These are phyloP conservation scores for Tillus elongatus DNA, from an alignment of 2,888 invertebrate species.

Conservation along the genomic window DNA sequence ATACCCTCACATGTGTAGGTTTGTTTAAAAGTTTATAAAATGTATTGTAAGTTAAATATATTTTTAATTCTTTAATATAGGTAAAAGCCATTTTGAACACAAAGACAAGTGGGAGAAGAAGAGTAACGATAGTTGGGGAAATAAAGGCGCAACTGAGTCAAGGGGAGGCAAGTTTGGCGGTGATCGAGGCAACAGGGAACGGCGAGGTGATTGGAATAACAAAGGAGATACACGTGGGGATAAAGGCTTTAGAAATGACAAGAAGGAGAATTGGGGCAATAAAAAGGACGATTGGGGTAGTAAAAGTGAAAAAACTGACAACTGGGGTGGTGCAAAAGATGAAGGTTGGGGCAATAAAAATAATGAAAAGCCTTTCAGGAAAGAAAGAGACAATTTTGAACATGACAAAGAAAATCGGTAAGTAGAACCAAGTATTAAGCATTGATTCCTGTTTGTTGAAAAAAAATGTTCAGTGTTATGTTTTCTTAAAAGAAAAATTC, in stretches of 20 bases:
- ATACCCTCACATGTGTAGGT: no score
- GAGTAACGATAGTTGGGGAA: no score
- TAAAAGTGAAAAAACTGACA: slow-evolving; percentile 9
- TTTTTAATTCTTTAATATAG: no score
- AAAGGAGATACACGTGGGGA: background rate
- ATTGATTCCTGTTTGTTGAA: no score
- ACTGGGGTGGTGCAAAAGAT: slow-evolving; percentile 7
- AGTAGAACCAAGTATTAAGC: no score
- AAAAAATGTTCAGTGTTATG: no score
- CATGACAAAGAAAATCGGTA: slow-evolving; percentile 8
- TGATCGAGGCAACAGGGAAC: no score
- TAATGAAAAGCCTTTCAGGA: slow-evolving; percentile 1
- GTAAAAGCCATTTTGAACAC: no score
- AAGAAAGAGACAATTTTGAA: slow-evolving; percentile 9
- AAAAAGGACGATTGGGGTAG: slow-evolving; percentile 19
- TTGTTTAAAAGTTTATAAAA: no score
- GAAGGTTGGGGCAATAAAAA: slow-evolving; percentile 7
- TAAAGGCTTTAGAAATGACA: background rate
- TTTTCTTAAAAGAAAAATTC: no score
- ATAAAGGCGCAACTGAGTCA: background rate
- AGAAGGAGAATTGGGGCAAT: slow-evolving; percentile 4
- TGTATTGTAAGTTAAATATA: no score
- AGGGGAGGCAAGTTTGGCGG: slow-evolving; percentile 3
- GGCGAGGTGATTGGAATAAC: background rate
- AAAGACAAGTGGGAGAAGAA: no score